Evolutionary conservation across 2,797 vertebrate genomes (phyloP).

Genomic region (Lutjanus campechanus): DNA sequence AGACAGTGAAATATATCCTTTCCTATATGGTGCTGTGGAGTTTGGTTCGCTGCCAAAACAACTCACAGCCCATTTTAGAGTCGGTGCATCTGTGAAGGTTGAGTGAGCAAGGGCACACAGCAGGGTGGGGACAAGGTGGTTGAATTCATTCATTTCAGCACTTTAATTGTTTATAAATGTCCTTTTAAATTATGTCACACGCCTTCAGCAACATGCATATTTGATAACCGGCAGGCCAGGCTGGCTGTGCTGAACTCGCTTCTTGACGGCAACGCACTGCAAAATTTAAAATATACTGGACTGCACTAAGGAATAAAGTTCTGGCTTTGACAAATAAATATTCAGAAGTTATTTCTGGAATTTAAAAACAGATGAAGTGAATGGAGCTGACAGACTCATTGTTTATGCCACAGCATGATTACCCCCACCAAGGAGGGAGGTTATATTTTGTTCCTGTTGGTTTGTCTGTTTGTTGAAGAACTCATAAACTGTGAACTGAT

Average conservation of each 20-base stretch:
- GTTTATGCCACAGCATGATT: background rate
- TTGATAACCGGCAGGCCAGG: slow-evolving; percentile 31
- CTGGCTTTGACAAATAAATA: slow-evolving; percentile 22
- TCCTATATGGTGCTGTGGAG: background rate
- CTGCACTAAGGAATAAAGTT: background rate
- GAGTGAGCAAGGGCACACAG: slow-evolving; percentile 56
- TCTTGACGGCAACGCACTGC: slow-evolving; percentile 30
- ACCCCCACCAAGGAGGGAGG: background rate
- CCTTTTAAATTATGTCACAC: slow-evolving; percentile 55
- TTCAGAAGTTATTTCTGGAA: background rate
- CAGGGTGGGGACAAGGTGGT: slow-evolving; percentile 32
- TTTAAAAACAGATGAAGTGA: background rate
- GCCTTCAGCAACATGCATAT: slow-evolving; percentile 51
- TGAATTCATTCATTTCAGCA: slow-evolving; percentile 23
- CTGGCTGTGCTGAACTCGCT: slow-evolving; percentile 16
- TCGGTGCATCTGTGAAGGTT: slow-evolving; percentile 54
- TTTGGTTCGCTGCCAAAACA: slow-evolving; percentile 49
- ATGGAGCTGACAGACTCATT: background rate
- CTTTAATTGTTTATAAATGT: slow-evolving; percentile 68
- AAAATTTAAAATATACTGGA: slow-evolving; percentile 35
- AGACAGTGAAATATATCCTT: slow-evolving; percentile 41
- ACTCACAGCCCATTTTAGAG: slow-evolving; percentile 42
- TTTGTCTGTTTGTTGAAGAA: background rate
- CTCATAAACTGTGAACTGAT: background rate
- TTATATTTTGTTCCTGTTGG: background rate